Conservation (phyloP, 1,140 invertebrate species). For the Alviniconcha marisindica region DNA sequence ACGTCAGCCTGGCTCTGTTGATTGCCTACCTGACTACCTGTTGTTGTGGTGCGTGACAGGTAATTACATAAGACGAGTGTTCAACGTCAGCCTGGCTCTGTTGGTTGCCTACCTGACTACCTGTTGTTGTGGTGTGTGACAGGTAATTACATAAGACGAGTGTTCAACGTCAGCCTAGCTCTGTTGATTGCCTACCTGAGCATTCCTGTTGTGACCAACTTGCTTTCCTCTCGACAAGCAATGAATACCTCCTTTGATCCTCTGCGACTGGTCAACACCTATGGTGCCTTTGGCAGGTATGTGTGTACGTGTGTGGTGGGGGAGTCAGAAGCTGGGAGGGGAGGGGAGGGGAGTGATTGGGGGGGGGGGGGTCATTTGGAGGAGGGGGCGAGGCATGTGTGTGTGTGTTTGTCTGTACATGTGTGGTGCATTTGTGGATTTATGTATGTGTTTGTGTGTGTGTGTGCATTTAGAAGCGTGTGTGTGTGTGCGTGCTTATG, state of each 20-base stretch:
- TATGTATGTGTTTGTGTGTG: too few species aligned
- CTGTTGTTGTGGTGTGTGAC: conserved; percentile 39
- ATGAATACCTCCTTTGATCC: conserved; percentile 78
- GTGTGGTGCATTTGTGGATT: neutral
- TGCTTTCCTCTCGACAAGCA: conserved; percentile 74
- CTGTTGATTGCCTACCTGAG: conserved; percentile 75
- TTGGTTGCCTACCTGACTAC: too few species aligned
- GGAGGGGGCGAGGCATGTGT: neutral
- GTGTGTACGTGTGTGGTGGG: neutral
- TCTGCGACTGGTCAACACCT: conserved; percentile 77
- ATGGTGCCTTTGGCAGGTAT: conserved; percentile 78
- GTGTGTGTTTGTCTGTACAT: conserved; percentile 1
- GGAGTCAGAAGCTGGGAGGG: too few species aligned
- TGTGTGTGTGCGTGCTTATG: neutral
- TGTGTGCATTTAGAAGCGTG: too few species aligned
- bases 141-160: conserved; percentile 63
- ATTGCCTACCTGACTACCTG: too few species aligned
- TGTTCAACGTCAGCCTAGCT: conserved; percentile 70
- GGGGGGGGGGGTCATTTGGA: too few species aligned
- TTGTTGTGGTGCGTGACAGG: too few species aligned
- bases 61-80: too few species aligned
- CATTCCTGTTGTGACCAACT: conserved; percentile 76
- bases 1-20: too few species aligned
- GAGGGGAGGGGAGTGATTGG: too few species aligned
- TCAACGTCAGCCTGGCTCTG: too few species aligned